Evolutionary conservation across 2,888 invertebrate species (phyloP).

Genomic region (Cheilosia variabilis): DNA sequence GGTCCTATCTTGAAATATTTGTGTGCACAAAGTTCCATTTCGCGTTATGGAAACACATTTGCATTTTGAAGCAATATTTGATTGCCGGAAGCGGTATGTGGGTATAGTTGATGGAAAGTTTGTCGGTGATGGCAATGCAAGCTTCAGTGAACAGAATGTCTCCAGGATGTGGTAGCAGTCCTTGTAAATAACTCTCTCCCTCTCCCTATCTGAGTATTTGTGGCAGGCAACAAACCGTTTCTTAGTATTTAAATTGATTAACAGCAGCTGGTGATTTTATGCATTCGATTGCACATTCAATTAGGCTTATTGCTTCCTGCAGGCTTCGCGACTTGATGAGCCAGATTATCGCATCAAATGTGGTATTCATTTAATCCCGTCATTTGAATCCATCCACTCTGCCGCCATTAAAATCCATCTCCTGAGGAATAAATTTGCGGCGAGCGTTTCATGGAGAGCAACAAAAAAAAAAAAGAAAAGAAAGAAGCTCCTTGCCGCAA

Average conservation of each 20-base stretch:
- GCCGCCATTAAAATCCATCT: constrained; percentile 31
- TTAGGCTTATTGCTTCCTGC: constrained; percentile 29
- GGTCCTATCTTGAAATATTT: constrained; percentile 36
- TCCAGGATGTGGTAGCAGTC: constrained; percentile 51
- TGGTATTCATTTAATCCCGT: constrained; percentile 28
- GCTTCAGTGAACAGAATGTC: constrained; percentile 39
- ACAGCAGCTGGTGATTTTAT: constrained; percentile 4
- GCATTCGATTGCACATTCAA: constrained; percentile 30
- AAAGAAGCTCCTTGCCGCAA: constrained; percentile 16
- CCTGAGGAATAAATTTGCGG: constrained; percentile 34
- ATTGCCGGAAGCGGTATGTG: constrained; percentile 44
- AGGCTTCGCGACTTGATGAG: neutral
- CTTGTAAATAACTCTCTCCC: constrained; percentile 30
- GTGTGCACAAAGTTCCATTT: neutral
- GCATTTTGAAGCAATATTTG: constrained; percentile 8
- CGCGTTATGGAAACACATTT: constrained; percentile 17
- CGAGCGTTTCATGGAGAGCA: neutral
- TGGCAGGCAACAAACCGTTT: neutral
- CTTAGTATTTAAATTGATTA: constrained; percentile 41
- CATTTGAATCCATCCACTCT: constrained; percentile 2
- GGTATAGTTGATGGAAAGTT: constrained; percentile 30
- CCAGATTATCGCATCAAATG: constrained; percentile 31
- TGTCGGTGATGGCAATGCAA: constrained; percentile 40
- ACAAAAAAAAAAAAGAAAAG: neutral
- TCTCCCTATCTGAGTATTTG: neutral